These are phyloP conservation scores for Sebastiscus albofasciatus DNA, from an alignment of 2,797 vertebrate species.

Conservation along the genomic window DNA sequence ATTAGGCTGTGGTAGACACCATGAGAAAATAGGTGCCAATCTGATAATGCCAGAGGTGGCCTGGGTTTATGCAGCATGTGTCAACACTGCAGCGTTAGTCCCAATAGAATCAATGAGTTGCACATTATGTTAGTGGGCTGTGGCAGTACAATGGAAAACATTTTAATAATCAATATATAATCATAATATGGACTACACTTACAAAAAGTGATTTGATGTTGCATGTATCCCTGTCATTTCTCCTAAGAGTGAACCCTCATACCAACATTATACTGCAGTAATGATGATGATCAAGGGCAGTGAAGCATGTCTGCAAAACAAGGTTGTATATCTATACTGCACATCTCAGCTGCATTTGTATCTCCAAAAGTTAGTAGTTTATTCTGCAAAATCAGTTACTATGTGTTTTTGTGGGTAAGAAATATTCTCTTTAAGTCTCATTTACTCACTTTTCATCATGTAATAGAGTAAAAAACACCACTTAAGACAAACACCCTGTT, in stretches of 20 bases:
- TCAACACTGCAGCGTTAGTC: neutral
- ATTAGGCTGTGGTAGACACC: conserved; percentile 16
- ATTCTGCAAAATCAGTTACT: neutral
- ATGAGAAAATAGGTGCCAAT: neutral
- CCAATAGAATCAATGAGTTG: too few species aligned
- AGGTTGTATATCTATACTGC: neutral
- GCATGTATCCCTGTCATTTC: neutral
- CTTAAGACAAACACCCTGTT: neutral
- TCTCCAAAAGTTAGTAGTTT: neutral
- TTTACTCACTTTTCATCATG: neutral
- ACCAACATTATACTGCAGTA: neutral
- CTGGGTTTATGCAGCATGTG: neutral
- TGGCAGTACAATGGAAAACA: neutral
- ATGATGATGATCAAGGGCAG: neutral
- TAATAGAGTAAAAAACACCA: neutral
- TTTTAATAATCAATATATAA: neutral
- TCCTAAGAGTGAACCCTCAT: neutral
- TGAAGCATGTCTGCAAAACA: neutral
- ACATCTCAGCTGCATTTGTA: neutral
- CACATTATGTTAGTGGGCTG: neutral
- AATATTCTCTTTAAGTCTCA: neutral
- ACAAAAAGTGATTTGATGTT: neutral
- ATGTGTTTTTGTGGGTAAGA: neutral
- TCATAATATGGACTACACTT: neutral
- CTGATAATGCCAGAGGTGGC: conserved; percentile 39